phyloP scores from a whole-genome alignment of 2,113 vertebrate species.

The Pteruthius melanotis region DNA sequence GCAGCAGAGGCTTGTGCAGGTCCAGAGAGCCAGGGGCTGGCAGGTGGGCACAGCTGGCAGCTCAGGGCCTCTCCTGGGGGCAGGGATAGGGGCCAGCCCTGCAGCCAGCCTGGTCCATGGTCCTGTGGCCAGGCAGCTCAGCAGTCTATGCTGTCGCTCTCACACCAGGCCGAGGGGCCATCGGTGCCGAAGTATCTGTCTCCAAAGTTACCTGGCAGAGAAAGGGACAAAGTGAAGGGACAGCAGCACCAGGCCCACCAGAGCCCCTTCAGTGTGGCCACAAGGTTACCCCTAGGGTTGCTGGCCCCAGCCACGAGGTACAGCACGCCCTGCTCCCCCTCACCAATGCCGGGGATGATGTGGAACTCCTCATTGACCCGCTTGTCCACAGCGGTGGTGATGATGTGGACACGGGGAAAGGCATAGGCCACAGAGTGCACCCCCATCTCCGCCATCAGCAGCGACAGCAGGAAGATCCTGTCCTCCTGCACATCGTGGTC shows the following conservation, averaged over 20 bases:
- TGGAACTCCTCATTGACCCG: constrained; percentile 88
- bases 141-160: constrained; percentile 80
- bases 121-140: constrained; percentile 30
- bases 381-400: constrained; percentile 90
- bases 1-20: background rate
- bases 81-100: background rate
- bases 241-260: fast-evolving
- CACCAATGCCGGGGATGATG: constrained; percentile 90
- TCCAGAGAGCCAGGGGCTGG: background rate
- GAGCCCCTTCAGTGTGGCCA: fast-evolving
- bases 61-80: background rate
- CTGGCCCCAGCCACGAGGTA: background rate
- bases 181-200: constrained; percentile 91
- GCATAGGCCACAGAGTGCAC: constrained; percentile 90
- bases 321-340: background rate
- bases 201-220: constrained; percentile 84
- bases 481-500: constrained; percentile 90
- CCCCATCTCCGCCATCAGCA: constrained; percentile 91
- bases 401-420: constrained; percentile 87
- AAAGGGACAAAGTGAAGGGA: background rate
- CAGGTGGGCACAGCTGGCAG: background rate
- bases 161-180: constrained; percentile 78
- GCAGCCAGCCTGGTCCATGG: background rate
- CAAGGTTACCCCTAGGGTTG: fast-evolving
- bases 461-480: constrained; percentile 86